Percentiles rank a stretch among this genome's conserved stretches.
These are phyloP conservation scores for Xiphophorus maculatus DNA, from an alignment of 2,113 vertebrate species.

Conservation along the genomic window DNA sequence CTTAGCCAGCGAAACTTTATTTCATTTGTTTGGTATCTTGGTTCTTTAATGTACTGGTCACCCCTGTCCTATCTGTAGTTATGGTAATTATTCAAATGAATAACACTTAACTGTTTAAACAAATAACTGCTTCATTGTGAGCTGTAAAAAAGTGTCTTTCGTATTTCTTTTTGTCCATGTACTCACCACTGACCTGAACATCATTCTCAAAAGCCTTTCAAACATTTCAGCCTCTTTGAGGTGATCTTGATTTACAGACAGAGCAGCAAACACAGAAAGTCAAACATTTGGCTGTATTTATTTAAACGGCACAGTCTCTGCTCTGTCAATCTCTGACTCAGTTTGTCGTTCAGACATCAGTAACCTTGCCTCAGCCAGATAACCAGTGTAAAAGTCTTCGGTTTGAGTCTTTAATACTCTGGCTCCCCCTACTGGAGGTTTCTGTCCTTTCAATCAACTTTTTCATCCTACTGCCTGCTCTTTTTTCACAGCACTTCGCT, in stretches of 20 bases:
- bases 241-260: slow-evolving; percentile 41
- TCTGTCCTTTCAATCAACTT: not conserved
- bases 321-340: slow-evolving; percentile 19
- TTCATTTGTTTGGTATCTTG: not conserved
- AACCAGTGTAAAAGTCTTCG: slow-evolving; percentile 24
- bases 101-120: not conserved
- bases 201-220: slow-evolving; percentile 38
- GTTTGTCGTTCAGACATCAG: slow-evolving; percentile 14
- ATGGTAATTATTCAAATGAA: not conserved
- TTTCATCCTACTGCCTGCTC: not conserved
- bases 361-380: slow-evolving; percentile 15
- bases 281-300: slow-evolving; percentile 44
- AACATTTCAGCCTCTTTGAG: slow-evolving; percentile 42
- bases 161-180: slow-evolving; percentile 2
- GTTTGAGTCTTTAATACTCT: slow-evolving; percentile 1
- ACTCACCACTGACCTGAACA: slow-evolving; percentile 9
- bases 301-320: slow-evolving; percentile 35
- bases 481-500: no score
- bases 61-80: not conserved
- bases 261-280: slow-evolving; percentile 32
- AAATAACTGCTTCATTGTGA: not conserved
- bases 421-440: slow-evolving; percentile 34
- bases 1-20: not conserved
- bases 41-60: not conserved
- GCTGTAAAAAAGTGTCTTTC: slow-evolving; percentile 6